Conservation (phyloP, 2,113 vertebrate genomes). For the Salvator merianae region DNA sequence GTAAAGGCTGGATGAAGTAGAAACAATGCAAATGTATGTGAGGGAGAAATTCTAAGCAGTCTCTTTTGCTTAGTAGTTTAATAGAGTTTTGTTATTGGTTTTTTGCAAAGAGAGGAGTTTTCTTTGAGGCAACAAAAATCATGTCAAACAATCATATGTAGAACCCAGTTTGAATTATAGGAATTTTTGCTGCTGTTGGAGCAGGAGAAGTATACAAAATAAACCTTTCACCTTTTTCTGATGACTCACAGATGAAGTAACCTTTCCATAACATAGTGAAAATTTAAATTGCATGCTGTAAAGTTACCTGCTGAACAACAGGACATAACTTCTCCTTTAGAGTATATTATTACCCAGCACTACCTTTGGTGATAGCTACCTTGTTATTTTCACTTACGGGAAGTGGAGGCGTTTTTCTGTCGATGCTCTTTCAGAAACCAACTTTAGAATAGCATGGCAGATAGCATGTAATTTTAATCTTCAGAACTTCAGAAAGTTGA, state of each 20-base stretch:
- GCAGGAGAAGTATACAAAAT: too few species aligned
- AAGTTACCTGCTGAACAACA: background rate
- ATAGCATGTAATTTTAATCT: background rate
- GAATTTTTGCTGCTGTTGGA: background rate
- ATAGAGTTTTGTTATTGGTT: too few species aligned
- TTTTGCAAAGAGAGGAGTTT: background rate
- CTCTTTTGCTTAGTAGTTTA: background rate
- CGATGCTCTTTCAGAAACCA: background rate
- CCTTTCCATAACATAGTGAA: background rate
- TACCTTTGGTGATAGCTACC: background rate
- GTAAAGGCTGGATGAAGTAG: too few species aligned
- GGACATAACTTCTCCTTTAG: background rate
- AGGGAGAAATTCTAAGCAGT: background rate
- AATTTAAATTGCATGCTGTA: background rate
- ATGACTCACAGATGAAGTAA: too few species aligned
- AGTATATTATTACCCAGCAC: background rate
- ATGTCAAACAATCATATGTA: background rate
- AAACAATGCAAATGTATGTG: too few species aligned
- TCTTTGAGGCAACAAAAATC: too few species aligned
- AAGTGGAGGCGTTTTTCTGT: background rate
- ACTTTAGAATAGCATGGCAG: too few species aligned
- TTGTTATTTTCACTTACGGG: background rate
- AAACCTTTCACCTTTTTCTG: too few species aligned
- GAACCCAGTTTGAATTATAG: background rate
- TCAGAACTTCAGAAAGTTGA: background rate